A percentile compares a stretch with the other conserved stretches of the same genome.
Conservation (phyloP, 2,113 vertebrate genomes). For the Sialia sialis region DNA sequence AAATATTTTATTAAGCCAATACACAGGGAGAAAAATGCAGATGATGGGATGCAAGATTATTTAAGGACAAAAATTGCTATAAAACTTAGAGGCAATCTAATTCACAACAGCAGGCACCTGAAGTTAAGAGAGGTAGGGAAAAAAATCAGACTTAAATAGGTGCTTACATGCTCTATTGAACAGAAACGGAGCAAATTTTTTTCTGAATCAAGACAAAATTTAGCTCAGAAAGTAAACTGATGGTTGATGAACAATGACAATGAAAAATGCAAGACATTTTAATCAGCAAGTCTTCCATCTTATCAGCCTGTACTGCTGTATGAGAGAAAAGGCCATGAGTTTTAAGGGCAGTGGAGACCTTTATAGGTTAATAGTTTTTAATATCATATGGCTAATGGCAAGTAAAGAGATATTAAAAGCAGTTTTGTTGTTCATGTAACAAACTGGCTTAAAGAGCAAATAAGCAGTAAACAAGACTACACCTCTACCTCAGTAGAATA, state of each 20-base stretch:
- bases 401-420: not conserved
- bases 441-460: not conserved
- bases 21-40: not conserved
- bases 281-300: not conserved
- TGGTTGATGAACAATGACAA: slow-evolving; percentile 27
- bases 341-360: slow-evolving; percentile 43
- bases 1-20: not conserved
- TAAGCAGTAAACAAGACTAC: not conserved
- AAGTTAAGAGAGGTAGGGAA: not conserved
- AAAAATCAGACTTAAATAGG: not conserved
- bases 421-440: not conserved
- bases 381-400: not conserved
- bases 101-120: not conserved
- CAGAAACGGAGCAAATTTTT: not conserved
- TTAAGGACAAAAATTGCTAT: not conserved
- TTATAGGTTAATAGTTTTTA: not conserved
- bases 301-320: not conserved
- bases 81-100: not conserved
- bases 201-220: not conserved
- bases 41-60: not conserved
- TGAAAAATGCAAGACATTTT: slow-evolving; percentile 48
- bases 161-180: not conserved
- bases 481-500: not conserved
- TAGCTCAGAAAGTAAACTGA: not conserved
- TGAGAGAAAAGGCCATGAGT: slow-evolving; percentile 8